A percentile compares a stretch with the other conserved stretches of the same genome.
These are phyloP conservation scores for Bhutanitis thaidina DNA, from an alignment of 2,888 invertebrate species.

Conservation along the genomic window DNA sequence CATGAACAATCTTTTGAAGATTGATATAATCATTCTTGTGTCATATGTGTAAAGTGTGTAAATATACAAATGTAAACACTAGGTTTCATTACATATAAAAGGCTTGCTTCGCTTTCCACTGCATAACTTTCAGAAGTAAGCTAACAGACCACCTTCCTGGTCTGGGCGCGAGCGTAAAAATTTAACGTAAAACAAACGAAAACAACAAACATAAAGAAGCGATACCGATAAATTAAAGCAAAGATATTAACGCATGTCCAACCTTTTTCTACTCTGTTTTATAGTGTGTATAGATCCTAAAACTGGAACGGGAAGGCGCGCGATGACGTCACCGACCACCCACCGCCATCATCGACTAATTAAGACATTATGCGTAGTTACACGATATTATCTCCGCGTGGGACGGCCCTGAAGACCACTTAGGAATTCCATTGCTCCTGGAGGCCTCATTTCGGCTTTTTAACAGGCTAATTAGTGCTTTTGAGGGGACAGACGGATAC, in stretches of 20 bases:
- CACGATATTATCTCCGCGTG: conserved; percentile 13
- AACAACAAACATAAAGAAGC: conserved; percentile 11
- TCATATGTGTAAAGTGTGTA: too few species aligned
- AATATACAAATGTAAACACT: too few species aligned
- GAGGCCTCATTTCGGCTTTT: conserved; percentile 10
- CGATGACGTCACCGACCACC: conserved; percentile 36
- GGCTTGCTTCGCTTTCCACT: too few species aligned
- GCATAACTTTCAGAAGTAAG: too few species aligned
- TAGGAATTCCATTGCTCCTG: conserved; percentile 10
- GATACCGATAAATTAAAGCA: conserved; percentile 12
- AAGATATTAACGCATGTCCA: conserved; percentile 2
- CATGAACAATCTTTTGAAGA: too few species aligned
- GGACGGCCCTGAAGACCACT: neutral
- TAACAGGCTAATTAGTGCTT: conserved; percentile 12
- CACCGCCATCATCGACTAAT: conserved; percentile 31
- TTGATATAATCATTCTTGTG: too few species aligned
- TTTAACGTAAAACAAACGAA: neutral
- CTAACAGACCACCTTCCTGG: too few species aligned
- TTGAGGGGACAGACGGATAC: neutral
- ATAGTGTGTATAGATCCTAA: conserved; percentile 38
- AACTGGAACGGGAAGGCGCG: conserved; percentile 38
- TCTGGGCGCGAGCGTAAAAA: neutral
- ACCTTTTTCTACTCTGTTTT: neutral
- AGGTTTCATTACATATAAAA: too few species aligned
- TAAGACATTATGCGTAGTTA: conserved; percentile 35